Base-by-base conservation (phyloP, 2,888 invertebrate genomes). In the Chloroclysta siterata region DNA sequence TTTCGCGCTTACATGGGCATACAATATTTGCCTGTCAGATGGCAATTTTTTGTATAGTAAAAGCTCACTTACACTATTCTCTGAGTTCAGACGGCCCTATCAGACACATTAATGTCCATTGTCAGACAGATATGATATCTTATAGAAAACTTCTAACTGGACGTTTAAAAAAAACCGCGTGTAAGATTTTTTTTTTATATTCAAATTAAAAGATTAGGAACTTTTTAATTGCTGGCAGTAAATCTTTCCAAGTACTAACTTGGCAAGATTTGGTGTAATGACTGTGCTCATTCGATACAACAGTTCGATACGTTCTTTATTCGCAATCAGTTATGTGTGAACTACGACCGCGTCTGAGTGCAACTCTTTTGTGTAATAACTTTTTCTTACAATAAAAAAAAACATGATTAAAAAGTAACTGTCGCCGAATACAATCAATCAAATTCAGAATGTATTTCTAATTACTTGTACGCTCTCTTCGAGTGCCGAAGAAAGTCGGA, bases 361-460 rank as follows among this genome's bases (percentile, higher is more conserved):
- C 54, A 54, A 46, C 44, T 59, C 53, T 22, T 62, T 59, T 54
- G 63, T 44, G 50, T 44, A 51, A 51, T 54, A 46, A 59, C 41
- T 57, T 59, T 52, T 53, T 53, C 50, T 55, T 48, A 56, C 33
- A 60, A 48, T 48, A 62, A 57, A 60, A 57, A 60, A 56, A 60
- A 57, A 53, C 36, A 58, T 61, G 42, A 65, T 63, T 65, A 71
- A 68, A 65, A 69, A 69, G 51, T 71, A 69, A 69, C 71, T 69
- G 71, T 71, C 66, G 60, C 55, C 61, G 60, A 68, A 63, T 63
- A 61, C 69, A 68, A 69, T 71, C 69, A 71, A 68, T 71, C 71
- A 71, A 65, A 71, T 53, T 66, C 63, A 60, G 68, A 71, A 71
- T 68, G 64, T 66, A 64, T 62, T 62, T 62, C 65, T 71, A 71